Evolutionary conservation across 2,113 vertebrate genomes (phyloP).

Genomic region (Xyrauchen texanus): DNA sequence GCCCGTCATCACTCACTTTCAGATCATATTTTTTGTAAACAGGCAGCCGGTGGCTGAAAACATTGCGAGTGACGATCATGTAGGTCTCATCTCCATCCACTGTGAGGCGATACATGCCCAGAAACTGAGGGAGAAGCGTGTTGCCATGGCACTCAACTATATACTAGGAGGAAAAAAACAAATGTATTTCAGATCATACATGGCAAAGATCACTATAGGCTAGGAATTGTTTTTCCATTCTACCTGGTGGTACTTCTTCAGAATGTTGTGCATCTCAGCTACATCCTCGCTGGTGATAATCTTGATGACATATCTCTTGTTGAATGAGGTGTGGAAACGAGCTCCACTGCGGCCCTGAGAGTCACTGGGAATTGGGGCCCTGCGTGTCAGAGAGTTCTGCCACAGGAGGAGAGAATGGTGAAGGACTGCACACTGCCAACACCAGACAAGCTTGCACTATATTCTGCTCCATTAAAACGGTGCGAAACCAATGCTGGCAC

Average conservation of each 20-base stretch:
- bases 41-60: slow-evolving; percentile 91
- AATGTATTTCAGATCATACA: neutral
- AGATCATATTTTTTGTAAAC: slow-evolving; percentile 97
- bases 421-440: slow-evolving; percentile 17
- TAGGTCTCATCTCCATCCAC: slow-evolving; percentile 97
- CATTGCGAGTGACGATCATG: slow-evolving; percentile 95
- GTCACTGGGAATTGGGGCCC: slow-evolving; percentile 92
- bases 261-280: slow-evolving; percentile 97
- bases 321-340: slow-evolving; percentile 92
- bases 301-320: slow-evolving; percentile 95
- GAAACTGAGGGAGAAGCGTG: slow-evolving; percentile 94
- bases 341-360: slow-evolving; percentile 92
- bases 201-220: neutral
- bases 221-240: slow-evolving; percentile 19
- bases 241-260: slow-evolving; percentile 99
- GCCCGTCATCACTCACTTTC: slow-evolving; percentile 76
- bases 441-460: neutral
- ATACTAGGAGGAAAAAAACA: slow-evolving; percentile 74
- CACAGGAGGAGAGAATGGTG: neutral
- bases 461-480: neutral
- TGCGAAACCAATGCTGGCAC: slow-evolving; percentile 26
- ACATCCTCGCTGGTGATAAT: slow-evolving; percentile 96
- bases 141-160: slow-evolving; percentile 97
- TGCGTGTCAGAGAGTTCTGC: slow-evolving; percentile 93
- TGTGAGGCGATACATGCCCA: slow-evolving; percentile 95